Evolutionary conservation across 2,113 vertebrate species (phyloP), one percentile per base, ranked within the genome.

Genomic region (Salminus brasiliensis): DNA sequence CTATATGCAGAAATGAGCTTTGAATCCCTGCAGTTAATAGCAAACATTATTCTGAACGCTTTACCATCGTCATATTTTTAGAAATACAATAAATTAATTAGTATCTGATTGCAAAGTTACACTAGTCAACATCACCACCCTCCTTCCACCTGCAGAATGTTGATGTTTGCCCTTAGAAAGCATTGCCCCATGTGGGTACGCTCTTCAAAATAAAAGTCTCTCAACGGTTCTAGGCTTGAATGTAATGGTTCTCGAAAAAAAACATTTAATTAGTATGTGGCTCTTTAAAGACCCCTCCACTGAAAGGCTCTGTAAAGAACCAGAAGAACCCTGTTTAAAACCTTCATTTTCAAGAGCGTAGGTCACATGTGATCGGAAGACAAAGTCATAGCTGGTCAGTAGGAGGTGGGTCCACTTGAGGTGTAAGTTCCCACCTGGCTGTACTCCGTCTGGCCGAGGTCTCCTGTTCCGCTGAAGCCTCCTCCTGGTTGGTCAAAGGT

Each of bases 331-430:
- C 21, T 55, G 9, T 23, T 10, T 13, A 7, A 11, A 2, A 25
- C 23, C 23, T 55, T 55, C 25, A 23, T 55, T 55, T 55, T n/a
- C 25, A 55, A 55, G 52, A 55, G 52, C 10, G 55, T 55, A 30
- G 29, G 16, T 91, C 95, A 98, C 89, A 97, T 97, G 69, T 96
- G 96, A 91, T 97, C 96, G 87, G 93, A 78, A 11, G 18, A 43
- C 55, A 32, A 21, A 16, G 16, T 25, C 30, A 1, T 5, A 25
- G 39, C 30, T 18, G 59, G 27, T 79, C 45, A 79, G 66, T 97
- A 98, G 72, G 96, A 95, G 68, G 94, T 96, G 18, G 96, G 94
- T 39, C 93, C 95, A 0, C 88, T 88, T 83, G 92, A 90, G 69
- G 89, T 76, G 0, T 92, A 94, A 82, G 91, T 92, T 80, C 93